Evolutionary conservation across 1,140 invertebrate species (phyloP).

Genomic region (Drosophila sturtevanti): DNA sequence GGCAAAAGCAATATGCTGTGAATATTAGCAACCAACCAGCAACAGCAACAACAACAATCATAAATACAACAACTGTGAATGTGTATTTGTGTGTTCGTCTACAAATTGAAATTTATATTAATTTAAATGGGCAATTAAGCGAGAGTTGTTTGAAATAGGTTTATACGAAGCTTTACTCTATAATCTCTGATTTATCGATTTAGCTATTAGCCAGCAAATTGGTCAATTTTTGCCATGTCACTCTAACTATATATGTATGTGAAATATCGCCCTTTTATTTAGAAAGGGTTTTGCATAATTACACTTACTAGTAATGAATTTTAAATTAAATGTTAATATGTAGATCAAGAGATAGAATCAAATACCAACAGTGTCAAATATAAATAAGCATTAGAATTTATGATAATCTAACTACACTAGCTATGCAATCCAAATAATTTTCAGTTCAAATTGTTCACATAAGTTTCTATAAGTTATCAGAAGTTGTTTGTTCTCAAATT

Average conservation of each 20-base stretch:
- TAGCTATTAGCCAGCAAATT: slow-evolving; percentile 38
- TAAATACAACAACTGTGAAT: slow-evolving; percentile 1
- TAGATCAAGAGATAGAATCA: too few relatives aligned
- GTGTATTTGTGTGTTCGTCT: slow-evolving; percentile 14
- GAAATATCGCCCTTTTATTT: background rate
- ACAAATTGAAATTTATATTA: slow-evolving; percentile 79
- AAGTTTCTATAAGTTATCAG: too few relatives aligned
- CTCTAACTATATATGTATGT: slow-evolving; percentile 31
- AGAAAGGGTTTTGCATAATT: background rate
- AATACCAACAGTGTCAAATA: too few relatives aligned
- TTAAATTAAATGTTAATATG: too few relatives aligned
- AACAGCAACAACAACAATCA: slow-evolving; percentile 15
- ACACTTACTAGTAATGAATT: too few relatives aligned
- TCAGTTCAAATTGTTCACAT: too few relatives aligned
- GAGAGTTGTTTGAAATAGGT: slow-evolving; percentile 61
- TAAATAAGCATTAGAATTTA: too few relatives aligned
- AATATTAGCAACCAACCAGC: slow-evolving; percentile 55
- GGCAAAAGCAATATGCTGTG: slow-evolving; percentile 67
- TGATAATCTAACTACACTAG: too few relatives aligned
- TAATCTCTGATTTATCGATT: slow-evolving; percentile 35
- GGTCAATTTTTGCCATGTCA: slow-evolving; percentile 47
- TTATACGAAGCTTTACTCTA: slow-evolving; percentile 50
- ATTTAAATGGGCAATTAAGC: slow-evolving; percentile 77
- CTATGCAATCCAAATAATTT: too few relatives aligned
- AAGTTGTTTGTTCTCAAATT: too few relatives aligned